phyloP scores from a whole-genome alignment of 2,797 vertebrate species.

The Lates japonicus region DNA sequence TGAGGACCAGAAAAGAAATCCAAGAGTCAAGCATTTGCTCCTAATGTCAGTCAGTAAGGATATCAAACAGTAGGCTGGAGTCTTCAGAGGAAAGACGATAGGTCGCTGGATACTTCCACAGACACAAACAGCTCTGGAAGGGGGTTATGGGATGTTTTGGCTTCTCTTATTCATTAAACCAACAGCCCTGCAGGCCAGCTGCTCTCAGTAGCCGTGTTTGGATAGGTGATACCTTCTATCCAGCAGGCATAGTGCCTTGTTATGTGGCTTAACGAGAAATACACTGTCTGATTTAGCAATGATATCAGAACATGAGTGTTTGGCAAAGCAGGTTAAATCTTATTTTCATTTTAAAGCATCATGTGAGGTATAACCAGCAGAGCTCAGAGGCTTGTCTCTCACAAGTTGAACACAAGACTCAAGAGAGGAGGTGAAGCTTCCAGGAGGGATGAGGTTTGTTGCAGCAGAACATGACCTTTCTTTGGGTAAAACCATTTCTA shows the following conservation, averaged over 20 bases:
- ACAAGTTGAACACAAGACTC: constrained; percentile 42
- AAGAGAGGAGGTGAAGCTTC: constrained; percentile 40
- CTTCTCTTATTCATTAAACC: constrained; percentile 39
- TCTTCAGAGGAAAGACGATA: constrained; percentile 59
- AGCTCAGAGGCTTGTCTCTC: constrained; percentile 33
- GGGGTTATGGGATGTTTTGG: constrained; percentile 56
- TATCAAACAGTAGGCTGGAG: constrained; percentile 31
- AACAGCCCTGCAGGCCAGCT: constrained; percentile 36
- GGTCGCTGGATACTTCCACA: constrained; percentile 24
- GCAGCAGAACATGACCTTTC: constrained; percentile 25
- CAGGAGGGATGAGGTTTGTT: constrained; percentile 15
- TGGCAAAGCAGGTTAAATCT: constrained; percentile 54
- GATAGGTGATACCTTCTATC: constrained; percentile 35
- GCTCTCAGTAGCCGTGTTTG: constrained; percentile 35
- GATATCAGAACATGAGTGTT: constrained; percentile 70
- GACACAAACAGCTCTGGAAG: constrained; percentile 30
- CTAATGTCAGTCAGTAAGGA: constrained; percentile 55
- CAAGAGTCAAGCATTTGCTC: constrained; percentile 45
- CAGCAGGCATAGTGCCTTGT: constrained; percentile 54
- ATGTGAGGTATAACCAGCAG: constrained; percentile 45
- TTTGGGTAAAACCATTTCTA: constrained; percentile 55
- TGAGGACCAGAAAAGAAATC: constrained; percentile 41
- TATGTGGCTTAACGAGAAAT: constrained; percentile 50
- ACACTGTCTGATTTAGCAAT: constrained; percentile 63
- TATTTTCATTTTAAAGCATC: constrained; percentile 55